Evolutionary conservation across 2,888 invertebrate species (phyloP).

Genomic region (Allolobophora icterica): DNA sequence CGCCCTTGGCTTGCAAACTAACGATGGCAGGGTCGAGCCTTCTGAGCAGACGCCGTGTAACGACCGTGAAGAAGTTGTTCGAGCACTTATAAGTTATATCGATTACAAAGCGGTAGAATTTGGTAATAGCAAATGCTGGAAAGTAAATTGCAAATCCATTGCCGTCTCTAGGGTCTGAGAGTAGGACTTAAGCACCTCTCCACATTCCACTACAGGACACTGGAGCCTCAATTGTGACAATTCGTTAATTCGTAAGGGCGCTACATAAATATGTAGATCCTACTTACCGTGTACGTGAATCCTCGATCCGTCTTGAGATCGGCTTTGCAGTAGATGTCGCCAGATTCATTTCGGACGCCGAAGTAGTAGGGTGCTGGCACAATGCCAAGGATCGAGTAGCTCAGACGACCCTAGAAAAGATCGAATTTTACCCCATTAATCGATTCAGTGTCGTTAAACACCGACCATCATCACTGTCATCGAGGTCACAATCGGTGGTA

Average conservation of each 20-base stretch:
- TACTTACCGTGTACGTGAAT: conserved; percentile 49
- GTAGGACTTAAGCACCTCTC: not conserved
- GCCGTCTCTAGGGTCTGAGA: not conserved
- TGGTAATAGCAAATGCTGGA: no score
- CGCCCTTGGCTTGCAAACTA: no score
- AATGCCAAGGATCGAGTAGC: conserved; percentile 49
- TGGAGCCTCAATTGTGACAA: not conserved
- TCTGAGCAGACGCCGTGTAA: no score
- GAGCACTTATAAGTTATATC: no score
- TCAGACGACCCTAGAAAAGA: conserved; percentile 48
- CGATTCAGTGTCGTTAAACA: not conserved
- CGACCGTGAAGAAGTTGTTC: no score
- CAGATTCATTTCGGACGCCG: conserved; percentile 41
- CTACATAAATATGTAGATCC: not conserved
- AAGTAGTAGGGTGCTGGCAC: conserved; percentile 50
- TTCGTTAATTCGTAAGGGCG: not conserved
- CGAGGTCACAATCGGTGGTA: not conserved
- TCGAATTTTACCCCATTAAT: not conserved
- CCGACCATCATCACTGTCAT: not conserved
- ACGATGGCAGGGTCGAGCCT: no score
- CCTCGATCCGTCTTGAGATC: conserved; percentile 47
- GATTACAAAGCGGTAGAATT: no score
- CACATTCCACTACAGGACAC: not conserved
- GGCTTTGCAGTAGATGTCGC: conserved; percentile 47
- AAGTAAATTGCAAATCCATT: no score